Evolutionary conservation across 1,140 invertebrate species (phyloP).

Genomic region (Cecropterus lyciades): DNA sequence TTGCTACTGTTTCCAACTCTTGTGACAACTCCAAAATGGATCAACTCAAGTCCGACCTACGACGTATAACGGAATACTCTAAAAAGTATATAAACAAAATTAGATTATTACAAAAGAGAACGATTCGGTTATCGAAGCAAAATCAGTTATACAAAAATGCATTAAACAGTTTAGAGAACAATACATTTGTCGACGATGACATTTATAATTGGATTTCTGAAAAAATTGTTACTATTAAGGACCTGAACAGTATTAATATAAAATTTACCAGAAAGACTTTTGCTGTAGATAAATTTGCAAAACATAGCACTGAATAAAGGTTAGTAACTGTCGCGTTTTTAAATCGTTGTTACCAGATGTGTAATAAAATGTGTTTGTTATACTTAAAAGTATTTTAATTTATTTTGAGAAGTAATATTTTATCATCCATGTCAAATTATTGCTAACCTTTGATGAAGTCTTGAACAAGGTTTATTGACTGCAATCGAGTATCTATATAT

Average conservation of each 20-base stretch:
- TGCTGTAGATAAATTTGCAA: background rate
- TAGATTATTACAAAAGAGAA: background rate
- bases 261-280: background rate
- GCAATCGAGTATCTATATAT: no score
- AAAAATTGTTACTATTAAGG: background rate
- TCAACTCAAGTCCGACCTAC: background rate
- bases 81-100: background rate
- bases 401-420: no score
- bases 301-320: background rate
- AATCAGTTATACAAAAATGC: background rate
- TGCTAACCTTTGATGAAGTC: no score
- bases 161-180: conserved; percentile 2
- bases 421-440: no score
- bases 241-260: background rate
- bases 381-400: no score
- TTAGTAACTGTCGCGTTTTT: no score
- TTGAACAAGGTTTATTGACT: no score
- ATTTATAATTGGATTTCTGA: conserved; percentile 2
- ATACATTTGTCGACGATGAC: background rate
- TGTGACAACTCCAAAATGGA: background rate
- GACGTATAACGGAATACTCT: background rate
- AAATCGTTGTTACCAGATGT: no score
- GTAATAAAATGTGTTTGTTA: no score
- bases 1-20: background rate
- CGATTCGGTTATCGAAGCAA: background rate